Evolutionary conservation across 2,113 vertebrate genomes (phyloP), one percentile per base, ranked within the genome.

Genomic region (Silurus glanis): DNA sequence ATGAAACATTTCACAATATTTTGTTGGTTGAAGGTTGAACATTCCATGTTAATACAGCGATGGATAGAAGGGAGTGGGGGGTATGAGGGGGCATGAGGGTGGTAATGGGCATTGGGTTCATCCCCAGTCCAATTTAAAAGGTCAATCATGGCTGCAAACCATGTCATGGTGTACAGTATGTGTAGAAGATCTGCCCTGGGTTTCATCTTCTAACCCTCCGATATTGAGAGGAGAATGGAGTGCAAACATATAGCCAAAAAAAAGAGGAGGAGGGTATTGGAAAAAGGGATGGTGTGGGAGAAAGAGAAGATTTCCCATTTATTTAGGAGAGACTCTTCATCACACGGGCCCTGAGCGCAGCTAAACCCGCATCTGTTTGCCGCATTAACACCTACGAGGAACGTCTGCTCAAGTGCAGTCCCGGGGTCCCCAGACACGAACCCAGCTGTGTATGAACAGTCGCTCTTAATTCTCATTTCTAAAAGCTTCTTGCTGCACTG

Each of bases 361-460:
- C 49, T 49, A 56, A 71, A 45, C 82, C 37, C 64, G 14, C 64
- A 28, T 83, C 82, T 72, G 82, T 72, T 58, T 71, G 28, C 25
- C 51, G 61, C 80, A 49, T 83, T 58, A 71, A 83, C 82, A 83
- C 81, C 81, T 69, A 69, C 56, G 53, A 49, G 47, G 19, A 51
- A 47, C 80, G 64, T 62, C 58, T 62, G 47, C 78, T 80, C 28
- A 80, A 82, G 80, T 53, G 61, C 80, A 53, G 47, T 25, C 47
- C 7, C 61, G 19, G 0, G 61, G 25, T 82, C 61, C 45, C 37
- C 49, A 82, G 83, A 83, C 88, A 89, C 89, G 80, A 88, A 51
- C 13, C 45, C 61, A 82, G 10, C 66, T 56, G 64, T 28, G 25
- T n/a, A 21, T 58, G 28, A 17, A 45, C 4, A 2, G 17, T 58